Percentiles rank a stretch among this genome's conserved stretches.
Evolutionary conservation across 2,797 vertebrate species (phyloP).

Genomic region (Darevskia mixta): DNA sequence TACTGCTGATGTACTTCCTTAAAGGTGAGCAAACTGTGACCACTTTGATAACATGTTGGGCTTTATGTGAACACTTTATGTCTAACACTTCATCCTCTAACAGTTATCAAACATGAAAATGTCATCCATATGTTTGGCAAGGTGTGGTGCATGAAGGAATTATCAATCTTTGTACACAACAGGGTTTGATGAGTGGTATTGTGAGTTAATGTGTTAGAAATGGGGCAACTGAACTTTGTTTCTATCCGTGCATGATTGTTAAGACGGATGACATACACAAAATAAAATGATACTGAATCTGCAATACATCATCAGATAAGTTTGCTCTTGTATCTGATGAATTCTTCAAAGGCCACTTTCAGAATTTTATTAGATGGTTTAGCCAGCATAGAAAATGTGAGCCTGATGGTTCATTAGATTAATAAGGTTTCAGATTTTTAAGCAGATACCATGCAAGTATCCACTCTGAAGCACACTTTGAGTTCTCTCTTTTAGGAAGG

Average conservation of each 20-base stretch:
- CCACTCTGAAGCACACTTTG: not conserved
- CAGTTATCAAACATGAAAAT: not conserved
- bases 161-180: not conserved
- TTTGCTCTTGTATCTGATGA: not conserved
- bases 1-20: too few relatives aligned
- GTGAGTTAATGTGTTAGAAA: not conserved
- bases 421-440: slow-evolving; percentile 28
- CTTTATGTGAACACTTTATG: not conserved
- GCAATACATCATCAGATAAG: not conserved
- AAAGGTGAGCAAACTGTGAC: not conserved
- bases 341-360: slow-evolving; percentile 24
- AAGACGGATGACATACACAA: not conserved
- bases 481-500: too few relatives aligned
- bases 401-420: slow-evolving; percentile 36
- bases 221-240: not conserved
- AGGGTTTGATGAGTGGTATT: not conserved
- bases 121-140: not conserved
- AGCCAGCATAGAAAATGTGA: slow-evolving; percentile 3
- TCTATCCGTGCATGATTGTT: not conserved
- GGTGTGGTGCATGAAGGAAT: not conserved
- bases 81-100: not conserved
- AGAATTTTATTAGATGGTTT: slow-evolving; percentile 1
- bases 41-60: not conserved
- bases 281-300: not conserved
- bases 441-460: slow-evolving; percentile 24